phyloP scores from a whole-genome alignment of 2,113 vertebrate species.

The Ranitomeya variabilis region DNA sequence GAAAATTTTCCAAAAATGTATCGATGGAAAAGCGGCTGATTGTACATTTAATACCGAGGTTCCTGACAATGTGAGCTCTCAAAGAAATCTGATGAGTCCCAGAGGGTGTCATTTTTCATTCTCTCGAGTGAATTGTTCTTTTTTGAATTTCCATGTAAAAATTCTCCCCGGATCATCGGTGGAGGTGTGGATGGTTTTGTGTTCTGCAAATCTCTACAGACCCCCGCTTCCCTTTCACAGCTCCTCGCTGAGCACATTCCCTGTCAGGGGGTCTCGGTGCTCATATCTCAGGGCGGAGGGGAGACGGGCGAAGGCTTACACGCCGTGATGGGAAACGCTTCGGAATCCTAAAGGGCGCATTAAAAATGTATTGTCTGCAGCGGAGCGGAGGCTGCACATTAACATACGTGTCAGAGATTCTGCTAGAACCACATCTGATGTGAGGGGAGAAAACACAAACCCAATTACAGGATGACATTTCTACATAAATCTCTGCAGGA shows the following conservation, averaged over 20 bases:
- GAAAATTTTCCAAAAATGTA: neutral
- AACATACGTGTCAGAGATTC: slow-evolving; percentile 15
- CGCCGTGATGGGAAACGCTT: neutral
- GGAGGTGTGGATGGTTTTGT: slow-evolving; percentile 28
- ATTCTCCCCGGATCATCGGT: slow-evolving; percentile 25
- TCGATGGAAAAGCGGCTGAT: neutral
- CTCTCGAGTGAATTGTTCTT: slow-evolving; percentile 40
- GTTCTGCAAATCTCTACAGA: slow-evolving; percentile 35
- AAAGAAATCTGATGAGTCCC: slow-evolving; percentile 34
- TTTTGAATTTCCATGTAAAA: slow-evolving; percentile 31
- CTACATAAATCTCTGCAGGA: neutral
- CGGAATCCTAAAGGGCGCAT: slow-evolving; percentile 25
- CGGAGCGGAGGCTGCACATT: neutral
- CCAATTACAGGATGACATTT: neutral
- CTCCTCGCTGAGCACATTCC: slow-evolving; percentile 23
- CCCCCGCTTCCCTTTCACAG: neutral
- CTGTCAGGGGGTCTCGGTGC: slow-evolving; percentile 19
- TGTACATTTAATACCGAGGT: neutral
- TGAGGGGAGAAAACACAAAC: slow-evolving; percentile 7
- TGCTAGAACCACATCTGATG: neutral
- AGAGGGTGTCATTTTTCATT: neutral
- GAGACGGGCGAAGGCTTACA: neutral
- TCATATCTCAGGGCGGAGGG: slow-evolving; percentile 8
- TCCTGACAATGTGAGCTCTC: neutral
- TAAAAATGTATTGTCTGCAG: slow-evolving; percentile 48